Evolutionary conservation across 1,140 invertebrate genomes (phyloP), one percentile per base, ranked within the genome.

Genomic region (Stenopsyche tienmushanensis): DNA sequence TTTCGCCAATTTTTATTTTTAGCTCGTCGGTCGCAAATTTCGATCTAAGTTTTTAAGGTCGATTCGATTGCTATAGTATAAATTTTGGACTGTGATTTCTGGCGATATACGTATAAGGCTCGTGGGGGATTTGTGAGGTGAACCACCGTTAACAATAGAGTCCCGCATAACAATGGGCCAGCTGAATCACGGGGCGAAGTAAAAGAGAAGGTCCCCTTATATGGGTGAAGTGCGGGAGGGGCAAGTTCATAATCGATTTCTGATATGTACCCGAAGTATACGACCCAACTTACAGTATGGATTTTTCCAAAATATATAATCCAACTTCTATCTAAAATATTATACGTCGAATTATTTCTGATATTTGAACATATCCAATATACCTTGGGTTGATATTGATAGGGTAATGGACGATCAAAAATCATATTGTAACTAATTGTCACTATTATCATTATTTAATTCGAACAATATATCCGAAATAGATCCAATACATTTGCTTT

Each of bases 171-270:
- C 68, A 70, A 70, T 66, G 49, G 68, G 23, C 68, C 55, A 62
- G 60, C 64, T 70, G 68, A 70, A 66, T 70, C 64, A 66, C 64
- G 67, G 67, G 67, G 67, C 49, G 62, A 69, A 65, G 67, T 65
- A 69, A 69, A 69, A 69, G 64, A 62, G 66, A 69, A 62, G 64
- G 44, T 62, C 45, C 62, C 47, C 49, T 65, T 65, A 49, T 57
- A 60, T 60, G 57, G 24, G 39, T 26, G 26, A 54, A 54, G 59
- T 45, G 54, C 54, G 26, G 57, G 26, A 64, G 67, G 47, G 52
- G 59, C 54, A 68, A 63, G 65, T 63, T 69, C 64, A 70, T 66
- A 66, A 70, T 70, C 68, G 68, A 70, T 70, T 70, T 70, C 68
- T 66, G 68, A 70, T 70, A 70, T 59, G 54, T 55, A 66, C 64